Evolutionary conservation across 2,797 vertebrate species (phyloP).

Genomic region (Phataginus tetradactyla): DNA sequence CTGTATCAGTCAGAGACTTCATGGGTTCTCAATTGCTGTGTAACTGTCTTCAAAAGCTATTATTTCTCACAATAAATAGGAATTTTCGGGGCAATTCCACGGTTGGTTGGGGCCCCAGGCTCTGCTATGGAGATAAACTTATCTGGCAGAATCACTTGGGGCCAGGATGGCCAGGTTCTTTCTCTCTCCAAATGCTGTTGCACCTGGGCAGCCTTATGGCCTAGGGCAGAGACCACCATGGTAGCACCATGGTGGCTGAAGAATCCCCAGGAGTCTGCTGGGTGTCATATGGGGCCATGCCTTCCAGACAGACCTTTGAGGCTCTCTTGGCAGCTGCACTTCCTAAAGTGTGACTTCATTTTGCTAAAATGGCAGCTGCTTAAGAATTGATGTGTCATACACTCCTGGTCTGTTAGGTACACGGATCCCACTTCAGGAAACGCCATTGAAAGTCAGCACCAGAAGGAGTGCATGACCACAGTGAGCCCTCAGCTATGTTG

Average conservation of each 20-base stretch:
- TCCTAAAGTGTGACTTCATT: not conserved
- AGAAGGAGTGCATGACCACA: not conserved
- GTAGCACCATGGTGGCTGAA: rapidly evolving
- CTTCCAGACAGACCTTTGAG: not conserved
- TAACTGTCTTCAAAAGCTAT: not conserved
- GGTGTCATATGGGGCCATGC: not conserved
- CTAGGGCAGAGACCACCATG: not conserved
- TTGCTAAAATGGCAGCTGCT: not conserved
- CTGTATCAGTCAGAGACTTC: not conserved
- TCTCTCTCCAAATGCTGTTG: not conserved
- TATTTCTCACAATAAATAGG: not conserved
- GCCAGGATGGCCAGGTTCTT: no score
- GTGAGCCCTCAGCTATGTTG: rapidly evolving
- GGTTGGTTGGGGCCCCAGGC: not conserved
- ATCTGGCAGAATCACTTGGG: not conserved
- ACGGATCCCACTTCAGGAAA: not conserved
- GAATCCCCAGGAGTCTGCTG: not conserved
- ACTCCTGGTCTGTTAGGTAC: not conserved
- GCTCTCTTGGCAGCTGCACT: not conserved
- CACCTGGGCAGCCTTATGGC: not conserved
- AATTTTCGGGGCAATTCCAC: not conserved
- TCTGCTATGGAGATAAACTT: not conserved
- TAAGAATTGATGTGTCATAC: no score
- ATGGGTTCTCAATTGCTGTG: not conserved
- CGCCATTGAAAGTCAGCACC: not conserved